Evolutionary conservation across 2,797 vertebrate species (phyloP).

Genomic region (Dicrostonyx torquatus): DNA sequence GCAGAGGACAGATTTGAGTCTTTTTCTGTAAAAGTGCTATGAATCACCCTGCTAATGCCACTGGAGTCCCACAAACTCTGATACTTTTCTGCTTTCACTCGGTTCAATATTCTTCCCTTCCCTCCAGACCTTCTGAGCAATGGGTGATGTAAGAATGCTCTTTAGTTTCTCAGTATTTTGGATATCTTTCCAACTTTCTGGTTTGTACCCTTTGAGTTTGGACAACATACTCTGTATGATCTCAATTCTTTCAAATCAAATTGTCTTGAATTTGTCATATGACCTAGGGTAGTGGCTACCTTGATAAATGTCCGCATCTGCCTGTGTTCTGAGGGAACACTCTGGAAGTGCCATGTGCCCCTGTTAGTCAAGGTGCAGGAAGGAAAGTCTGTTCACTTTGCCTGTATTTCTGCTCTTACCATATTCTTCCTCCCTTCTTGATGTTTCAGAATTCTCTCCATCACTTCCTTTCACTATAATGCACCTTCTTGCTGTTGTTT

Average conservation of each 20-base stretch:
- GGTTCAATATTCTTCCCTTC: not conserved
- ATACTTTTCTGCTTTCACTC: slow-evolving; percentile 4
- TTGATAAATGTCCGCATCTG: not conserved
- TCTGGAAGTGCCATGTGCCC: not conserved
- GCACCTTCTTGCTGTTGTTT: not conserved
- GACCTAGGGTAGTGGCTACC: not conserved
- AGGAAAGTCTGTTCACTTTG: not conserved
- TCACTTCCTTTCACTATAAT: slow-evolving; percentile 21
- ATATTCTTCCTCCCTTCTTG: not conserved
- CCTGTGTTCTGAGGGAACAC: not conserved
- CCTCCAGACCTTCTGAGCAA: not conserved
- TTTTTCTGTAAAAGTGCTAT: not conserved
- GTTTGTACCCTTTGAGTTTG: not conserved
- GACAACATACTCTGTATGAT: not conserved
- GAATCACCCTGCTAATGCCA: not conserved
- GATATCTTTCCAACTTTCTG: not conserved
- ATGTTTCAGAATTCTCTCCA: not conserved
- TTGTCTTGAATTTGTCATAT: not conserved
- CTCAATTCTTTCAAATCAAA: not conserved
- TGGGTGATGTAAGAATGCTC: not conserved
- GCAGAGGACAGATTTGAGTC: not conserved
- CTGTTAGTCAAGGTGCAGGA: not conserved
- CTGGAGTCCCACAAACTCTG: not conserved
- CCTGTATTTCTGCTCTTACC: not conserved
- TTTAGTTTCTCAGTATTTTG: slow-evolving; percentile 1